Conservation (phyloP, 2,797 vertebrate species). For the Petrocephalus sullivani region DNA sequence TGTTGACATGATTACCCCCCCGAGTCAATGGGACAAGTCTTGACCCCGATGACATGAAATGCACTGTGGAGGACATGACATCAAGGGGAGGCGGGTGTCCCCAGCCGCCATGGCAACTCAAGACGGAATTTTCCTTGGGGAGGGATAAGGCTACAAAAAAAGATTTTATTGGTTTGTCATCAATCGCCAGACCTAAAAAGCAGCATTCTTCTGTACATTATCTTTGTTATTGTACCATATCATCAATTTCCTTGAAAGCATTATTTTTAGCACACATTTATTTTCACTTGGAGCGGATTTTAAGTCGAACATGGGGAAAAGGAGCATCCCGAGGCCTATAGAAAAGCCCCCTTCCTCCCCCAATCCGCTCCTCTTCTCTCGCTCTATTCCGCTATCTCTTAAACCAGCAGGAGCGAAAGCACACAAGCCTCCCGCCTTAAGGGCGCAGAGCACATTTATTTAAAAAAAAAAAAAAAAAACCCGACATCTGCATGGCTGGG, state of each 20-base stretch:
- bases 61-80: not conserved
- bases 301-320: not conserved
- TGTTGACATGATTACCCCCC: not conserved
- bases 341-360: slow-evolving; percentile 24
- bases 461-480: not conserved
- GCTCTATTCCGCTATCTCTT: slow-evolving; percentile 33
- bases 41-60: not conserved
- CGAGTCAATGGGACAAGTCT: not conserved
- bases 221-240: not conserved
- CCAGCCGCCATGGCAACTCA: not conserved
- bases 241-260: not conserved
- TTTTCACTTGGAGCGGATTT: not conserved
- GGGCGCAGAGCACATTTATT: slow-evolving; percentile 48
- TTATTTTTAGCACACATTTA: not conserved
- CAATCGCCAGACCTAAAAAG: not conserved
- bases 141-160: not conserved
- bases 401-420: slow-evolving; percentile 37
- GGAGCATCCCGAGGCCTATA: not conserved
- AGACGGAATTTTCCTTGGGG: not conserved
- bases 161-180: not conserved
- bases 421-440: slow-evolving; percentile 43
- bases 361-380: not conserved
- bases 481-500: not conserved
- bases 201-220: not conserved
- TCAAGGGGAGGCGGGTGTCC: not conserved